phyloP scores from a whole-genome alignment of 2,797 vertebrate genomes.

The Furcifer pardalis region DNA sequence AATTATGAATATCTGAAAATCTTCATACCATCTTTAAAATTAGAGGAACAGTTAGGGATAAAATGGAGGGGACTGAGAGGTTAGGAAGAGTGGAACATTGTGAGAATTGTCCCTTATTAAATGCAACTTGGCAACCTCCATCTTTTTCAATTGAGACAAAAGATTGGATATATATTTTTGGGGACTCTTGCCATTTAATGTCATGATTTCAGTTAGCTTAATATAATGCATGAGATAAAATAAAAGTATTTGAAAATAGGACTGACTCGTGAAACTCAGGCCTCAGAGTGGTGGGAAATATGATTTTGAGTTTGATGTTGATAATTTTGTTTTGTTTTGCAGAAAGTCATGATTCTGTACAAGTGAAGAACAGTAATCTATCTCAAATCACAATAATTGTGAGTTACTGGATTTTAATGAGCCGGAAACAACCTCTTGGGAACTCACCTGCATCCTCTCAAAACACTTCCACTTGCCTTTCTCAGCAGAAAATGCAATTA shows the following conservation, averaged over 20 bases:
- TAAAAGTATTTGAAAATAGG: background rate
- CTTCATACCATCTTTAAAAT: background rate
- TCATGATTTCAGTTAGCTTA: constrained; percentile 2
- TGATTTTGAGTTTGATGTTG: constrained; percentile 37
- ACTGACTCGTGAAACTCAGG: background rate
- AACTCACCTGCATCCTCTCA: constrained; percentile 57
- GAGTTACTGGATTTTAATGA: constrained; percentile 39
- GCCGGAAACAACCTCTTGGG: constrained; percentile 50
- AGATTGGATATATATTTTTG: too few relatives aligned
- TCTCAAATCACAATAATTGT: constrained; percentile 53
- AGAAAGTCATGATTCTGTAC: constrained; percentile 25
- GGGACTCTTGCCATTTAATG: background rate
- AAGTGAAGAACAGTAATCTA: background rate
- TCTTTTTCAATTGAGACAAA: background rate
- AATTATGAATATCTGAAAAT: background rate
- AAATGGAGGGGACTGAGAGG: background rate
- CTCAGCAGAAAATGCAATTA: constrained; percentile 71
- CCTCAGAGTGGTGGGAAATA: constrained; percentile 40
- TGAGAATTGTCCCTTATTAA: background rate
- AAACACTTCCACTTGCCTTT: constrained; percentile 41
- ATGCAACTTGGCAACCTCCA: too few relatives aligned
- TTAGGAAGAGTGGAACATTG: constrained; percentile 10
- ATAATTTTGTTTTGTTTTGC: constrained; percentile 51
- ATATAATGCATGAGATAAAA: background rate
- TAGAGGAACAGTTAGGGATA: background rate